Evolutionary conservation across 1,140 invertebrate genomes (phyloP), one percentile per base, ranked within the genome.

Genomic region (Cotesia glomerata): DNA sequence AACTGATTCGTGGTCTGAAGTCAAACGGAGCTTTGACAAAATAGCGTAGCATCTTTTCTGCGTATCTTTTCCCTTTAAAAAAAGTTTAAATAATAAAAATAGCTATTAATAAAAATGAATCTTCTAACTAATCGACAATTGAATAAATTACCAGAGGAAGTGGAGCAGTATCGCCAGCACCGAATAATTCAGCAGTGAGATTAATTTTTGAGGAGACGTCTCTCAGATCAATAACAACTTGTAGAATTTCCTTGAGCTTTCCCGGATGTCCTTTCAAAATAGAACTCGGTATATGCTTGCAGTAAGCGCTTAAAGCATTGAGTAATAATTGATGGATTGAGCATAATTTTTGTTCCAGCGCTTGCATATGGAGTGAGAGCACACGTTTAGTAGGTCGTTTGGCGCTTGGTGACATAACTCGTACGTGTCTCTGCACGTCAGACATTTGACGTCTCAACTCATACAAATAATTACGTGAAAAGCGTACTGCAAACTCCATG

Each of bases 381-480:
- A 74, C 77, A 51, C 74, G 79, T 58, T 75, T 77, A 39, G 75
- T 80, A n/a, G 79, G 74, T 71, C 72, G 63, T 68, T 77, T 75
- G 0, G 72, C 72, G 39, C 67, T 74, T 0, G 77, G 76, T 4
- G 80, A 73, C 5, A 85, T 74, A 2, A 75, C 73, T 5, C 73
- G 75, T 9, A 86, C 58, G 39, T 85, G 84, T 54, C 77, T 79
- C 16, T 75, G 76, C 62, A 87, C 85, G 14, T 86, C 85, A 0
- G 71, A 45, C 8, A 86, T 76, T 16, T 84, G 79, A 73, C 85
- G 78, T 4, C 81, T 76, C n/a, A 87, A 74, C 74, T 86, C 82
- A 34, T 88, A 88, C 5, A 88, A 65, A 77, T 88, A 88, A 76
- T 88, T 86, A 39, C 86, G 79, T 1, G 86, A 86, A 63, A 88